phyloP scores from a whole-genome alignment of 2,888 invertebrate genomes.

The Cancer borealis region DNA sequence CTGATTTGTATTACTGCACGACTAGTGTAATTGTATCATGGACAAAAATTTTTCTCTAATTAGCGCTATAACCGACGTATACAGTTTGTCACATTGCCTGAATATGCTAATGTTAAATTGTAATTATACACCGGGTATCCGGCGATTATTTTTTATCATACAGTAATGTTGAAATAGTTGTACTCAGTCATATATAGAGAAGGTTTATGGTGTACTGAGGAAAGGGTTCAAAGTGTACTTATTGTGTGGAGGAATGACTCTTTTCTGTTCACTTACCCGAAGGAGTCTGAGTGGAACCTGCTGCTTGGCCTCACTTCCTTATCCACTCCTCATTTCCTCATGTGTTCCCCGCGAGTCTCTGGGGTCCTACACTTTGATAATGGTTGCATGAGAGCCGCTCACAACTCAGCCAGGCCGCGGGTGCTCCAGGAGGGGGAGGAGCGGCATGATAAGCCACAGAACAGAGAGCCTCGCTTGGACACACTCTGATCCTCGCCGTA shows the following conservation, averaged over 20 bases:
- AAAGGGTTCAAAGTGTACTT: background rate
- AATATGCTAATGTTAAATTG: slow-evolving; percentile 2
- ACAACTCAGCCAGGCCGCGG: slow-evolving; percentile 8
- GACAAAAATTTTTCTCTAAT: background rate
- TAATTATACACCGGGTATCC: background rate
- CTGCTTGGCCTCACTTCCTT: background rate
- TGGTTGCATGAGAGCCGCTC: slow-evolving; percentile 33
- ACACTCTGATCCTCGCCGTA: slow-evolving; percentile 25
- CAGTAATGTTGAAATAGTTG: background rate
- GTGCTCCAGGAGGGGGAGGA: background rate
- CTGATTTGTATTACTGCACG: slow-evolving; percentile 4
- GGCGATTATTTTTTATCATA: background rate
- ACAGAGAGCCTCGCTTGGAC: background rate
- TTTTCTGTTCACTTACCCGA: background rate
- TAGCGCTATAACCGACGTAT: background rate
- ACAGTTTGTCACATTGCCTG: slow-evolving; percentile 33
- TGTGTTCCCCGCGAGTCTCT: background rate
- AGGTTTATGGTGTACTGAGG: background rate
- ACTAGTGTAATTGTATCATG: background rate
- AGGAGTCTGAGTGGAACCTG: background rate
- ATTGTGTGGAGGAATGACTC: background rate
- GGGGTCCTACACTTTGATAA: background rate
- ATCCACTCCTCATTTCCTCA: background rate
- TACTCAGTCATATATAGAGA: background rate
- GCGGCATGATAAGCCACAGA: background rate